Evolutionary conservation across 2,888 invertebrate genomes (phyloP).

Genomic region (Lydus trimaculatus): DNA sequence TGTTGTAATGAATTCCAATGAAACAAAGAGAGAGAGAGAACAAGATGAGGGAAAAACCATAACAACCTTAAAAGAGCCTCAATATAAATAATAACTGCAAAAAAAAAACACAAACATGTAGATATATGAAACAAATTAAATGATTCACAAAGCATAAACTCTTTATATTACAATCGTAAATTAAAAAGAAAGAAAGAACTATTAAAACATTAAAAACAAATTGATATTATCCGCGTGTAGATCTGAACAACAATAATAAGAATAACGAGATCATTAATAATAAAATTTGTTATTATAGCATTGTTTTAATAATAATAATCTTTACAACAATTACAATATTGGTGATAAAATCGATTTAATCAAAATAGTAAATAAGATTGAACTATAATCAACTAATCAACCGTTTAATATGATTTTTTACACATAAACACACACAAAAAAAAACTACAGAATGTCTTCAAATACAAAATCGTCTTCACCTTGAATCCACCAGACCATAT

Average conservation of each 20-base stretch:
- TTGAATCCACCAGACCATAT: constrained; percentile 8
- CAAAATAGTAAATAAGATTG: constrained; percentile 3
- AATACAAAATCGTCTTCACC: constrained; percentile 25
- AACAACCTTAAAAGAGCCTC: constrained; percentile 6
- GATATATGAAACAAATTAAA: neutral
- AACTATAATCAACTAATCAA: constrained; percentile 13
- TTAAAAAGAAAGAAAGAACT: neutral
- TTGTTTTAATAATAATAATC: neutral
- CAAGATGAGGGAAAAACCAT: neutral
- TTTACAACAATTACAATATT: constrained; percentile 1
- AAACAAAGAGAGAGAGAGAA: too few species aligned
- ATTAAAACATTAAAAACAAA: neutral
- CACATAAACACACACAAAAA: too few species aligned
- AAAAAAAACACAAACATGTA: neutral
- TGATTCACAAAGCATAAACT: neutral
- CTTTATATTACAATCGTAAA: neutral
- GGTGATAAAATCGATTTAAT: neutral
- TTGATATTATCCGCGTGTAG: neutral
- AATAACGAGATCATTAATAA: neutral
- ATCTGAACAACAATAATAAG: neutral
- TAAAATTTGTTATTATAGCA: neutral
- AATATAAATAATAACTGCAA: neutral
- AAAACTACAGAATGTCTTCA: constrained; percentile 22
- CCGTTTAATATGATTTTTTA: constrained; percentile 25
- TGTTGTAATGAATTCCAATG: neutral